Evolutionary conservation across 2,888 invertebrate genomes (phyloP).

Genomic region (Lingula anatina): DNA sequence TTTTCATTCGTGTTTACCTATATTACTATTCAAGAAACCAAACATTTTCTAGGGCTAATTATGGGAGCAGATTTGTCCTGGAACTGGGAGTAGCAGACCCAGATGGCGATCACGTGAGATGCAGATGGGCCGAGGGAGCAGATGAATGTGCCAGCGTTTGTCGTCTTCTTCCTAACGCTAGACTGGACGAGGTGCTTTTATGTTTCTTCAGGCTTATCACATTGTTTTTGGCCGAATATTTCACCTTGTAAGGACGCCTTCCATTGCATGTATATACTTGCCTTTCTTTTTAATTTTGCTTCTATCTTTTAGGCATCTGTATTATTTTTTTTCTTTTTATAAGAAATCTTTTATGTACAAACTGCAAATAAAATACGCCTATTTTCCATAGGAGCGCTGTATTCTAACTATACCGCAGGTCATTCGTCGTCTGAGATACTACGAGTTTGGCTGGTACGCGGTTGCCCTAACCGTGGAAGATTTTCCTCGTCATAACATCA

Average conservation of each 20-base stretch:
- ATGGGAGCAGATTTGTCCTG: conserved; percentile 11
- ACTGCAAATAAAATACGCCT: too few relatives aligned
- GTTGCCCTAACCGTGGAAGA: conserved; percentile 21
- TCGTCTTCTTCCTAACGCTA: conserved; percentile 12
- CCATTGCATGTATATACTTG: too few relatives aligned
- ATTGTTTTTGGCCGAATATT: too few relatives aligned
- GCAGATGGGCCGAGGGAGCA: conserved; percentile 19
- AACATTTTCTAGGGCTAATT: conserved; percentile 16
- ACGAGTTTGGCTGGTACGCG: conserved; percentile 18
- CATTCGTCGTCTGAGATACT: too few relatives aligned
- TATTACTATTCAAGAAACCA: too few relatives aligned
- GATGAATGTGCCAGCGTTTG: conserved; percentile 21
- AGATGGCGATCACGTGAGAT: conserved; percentile 20
- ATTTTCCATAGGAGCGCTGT: conserved; percentile 18
- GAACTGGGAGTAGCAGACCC: conserved; percentile 16
- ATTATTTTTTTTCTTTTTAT: too few relatives aligned
- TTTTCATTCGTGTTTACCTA: too few relatives aligned
- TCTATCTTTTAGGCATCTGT: too few relatives aligned
- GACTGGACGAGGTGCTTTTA: conserved; percentile 13
- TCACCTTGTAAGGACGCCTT: too few relatives aligned
- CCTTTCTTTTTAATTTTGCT: too few relatives aligned
- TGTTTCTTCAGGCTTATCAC: too few relatives aligned
- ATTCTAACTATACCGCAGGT: conserved; percentile 11
- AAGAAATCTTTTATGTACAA: too few relatives aligned
- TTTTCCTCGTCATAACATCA: conserved; percentile 15